Conservation (phyloP, 1,140 invertebrate genomes). For the Saccostrea cuccullata region DNA sequence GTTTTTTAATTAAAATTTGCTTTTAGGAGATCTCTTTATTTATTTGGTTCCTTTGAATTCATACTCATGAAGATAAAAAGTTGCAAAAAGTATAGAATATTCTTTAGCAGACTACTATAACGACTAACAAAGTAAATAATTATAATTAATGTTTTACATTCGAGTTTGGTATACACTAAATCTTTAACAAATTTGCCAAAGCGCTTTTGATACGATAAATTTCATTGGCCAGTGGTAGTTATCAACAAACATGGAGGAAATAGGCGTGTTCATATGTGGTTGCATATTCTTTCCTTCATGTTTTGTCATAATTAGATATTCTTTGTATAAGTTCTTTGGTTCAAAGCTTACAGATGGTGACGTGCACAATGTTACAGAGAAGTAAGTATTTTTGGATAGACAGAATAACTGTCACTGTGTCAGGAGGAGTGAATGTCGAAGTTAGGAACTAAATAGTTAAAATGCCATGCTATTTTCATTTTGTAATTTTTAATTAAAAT, state of each 20-base stretch:
- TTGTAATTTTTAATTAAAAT: too few relatives aligned
- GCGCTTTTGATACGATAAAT: slow-evolving; percentile 3
- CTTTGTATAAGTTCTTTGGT: slow-evolving; percentile 27
- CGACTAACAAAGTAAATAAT: too few relatives aligned
- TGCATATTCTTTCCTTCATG: slow-evolving; percentile 48
- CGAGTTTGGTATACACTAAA: slow-evolving; percentile 21
- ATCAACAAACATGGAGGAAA: slow-evolving; percentile 44
- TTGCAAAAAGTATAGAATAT: too few relatives aligned
- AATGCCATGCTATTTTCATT: too few relatives aligned
- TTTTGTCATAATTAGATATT: slow-evolving; percentile 38
- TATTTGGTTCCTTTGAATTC: too few relatives aligned
- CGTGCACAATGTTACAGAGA: slow-evolving; percentile 51
- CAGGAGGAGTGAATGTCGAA: too few relatives aligned
- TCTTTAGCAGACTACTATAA: too few relatives aligned
- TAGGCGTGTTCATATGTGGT: slow-evolving; percentile 42
- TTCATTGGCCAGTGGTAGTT: slow-evolving; percentile 25
- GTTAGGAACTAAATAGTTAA: too few relatives aligned
- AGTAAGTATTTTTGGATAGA: slow-evolving; percentile 35
- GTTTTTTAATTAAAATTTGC: too few relatives aligned
- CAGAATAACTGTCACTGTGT: too few relatives aligned
- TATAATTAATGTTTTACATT: not conserved
- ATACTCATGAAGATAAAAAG: too few relatives aligned
- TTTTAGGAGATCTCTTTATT: too few relatives aligned
- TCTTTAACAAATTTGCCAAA: not conserved
- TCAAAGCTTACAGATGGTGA: slow-evolving; percentile 45